These are phyloP conservation scores for Malacosoma neustria DNA, from an alignment of 2,888 invertebrate species.

Conservation along the genomic window DNA sequence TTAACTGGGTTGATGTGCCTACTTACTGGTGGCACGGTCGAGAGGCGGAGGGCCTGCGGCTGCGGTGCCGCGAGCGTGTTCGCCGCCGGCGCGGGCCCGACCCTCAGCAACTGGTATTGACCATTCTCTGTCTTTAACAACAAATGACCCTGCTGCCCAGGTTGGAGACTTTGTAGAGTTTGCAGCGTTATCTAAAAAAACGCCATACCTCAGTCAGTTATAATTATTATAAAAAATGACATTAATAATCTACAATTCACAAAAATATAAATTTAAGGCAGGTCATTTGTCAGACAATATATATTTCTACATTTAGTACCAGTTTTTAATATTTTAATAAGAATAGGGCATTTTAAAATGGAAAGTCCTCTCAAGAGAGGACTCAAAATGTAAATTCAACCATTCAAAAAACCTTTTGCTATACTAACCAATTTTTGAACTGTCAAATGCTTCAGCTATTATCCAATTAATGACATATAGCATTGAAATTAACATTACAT, in stretches of 20 bases:
- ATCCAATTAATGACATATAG: no score
- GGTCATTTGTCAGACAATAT: constrained; percentile 41
- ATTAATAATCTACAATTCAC: not conserved
- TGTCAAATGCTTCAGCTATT: no score
- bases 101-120: constrained; percentile 93
- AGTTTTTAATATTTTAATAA: no score
- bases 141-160: constrained; percentile 90
- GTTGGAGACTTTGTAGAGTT: constrained; percentile 89
- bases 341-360: no score
- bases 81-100: constrained; percentile 85
- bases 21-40: constrained; percentile 92
- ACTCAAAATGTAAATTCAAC: no score
- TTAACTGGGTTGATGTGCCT: constrained; percentile 70
- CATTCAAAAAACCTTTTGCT: no score
- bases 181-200: constrained; percentile 89
- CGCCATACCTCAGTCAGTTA: constrained; percentile 56
- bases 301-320: constrained; percentile 3
- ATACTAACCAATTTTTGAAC: no score
- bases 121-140: constrained; percentile 98
- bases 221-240: constrained; percentile 12
- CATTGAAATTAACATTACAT: no score
- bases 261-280: constrained; percentile 26
- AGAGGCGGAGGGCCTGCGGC: constrained; percentile 86
- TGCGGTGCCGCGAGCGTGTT: constrained; percentile 73
- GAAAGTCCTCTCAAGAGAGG: no score